These are phyloP conservation scores for Epinephelus awoara DNA, from an alignment of 2,797 vertebrate species.

Conservation along the genomic window DNA sequence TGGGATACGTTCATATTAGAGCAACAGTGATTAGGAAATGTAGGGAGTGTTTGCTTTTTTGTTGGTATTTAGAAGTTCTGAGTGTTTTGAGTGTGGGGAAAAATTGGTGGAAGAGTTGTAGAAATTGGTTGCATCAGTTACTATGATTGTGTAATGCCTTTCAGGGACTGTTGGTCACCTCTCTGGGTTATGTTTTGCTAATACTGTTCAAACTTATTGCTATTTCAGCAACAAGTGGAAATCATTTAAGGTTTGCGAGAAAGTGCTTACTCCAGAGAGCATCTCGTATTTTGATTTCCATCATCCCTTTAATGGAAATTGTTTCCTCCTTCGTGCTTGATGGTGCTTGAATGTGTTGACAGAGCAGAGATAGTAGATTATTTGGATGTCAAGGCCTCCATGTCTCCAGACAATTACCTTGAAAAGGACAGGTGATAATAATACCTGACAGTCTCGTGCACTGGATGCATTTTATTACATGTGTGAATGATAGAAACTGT, in stretches of 20 bases:
- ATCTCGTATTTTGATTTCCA: background rate
- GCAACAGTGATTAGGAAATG: too few species aligned
- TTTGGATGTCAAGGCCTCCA: conserved; percentile 24
- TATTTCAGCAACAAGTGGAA: background rate
- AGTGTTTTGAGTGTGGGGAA: too few species aligned
- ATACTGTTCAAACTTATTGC: background rate
- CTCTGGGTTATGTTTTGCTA: background rate
- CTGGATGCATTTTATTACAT: conserved; percentile 5
- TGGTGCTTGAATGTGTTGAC: conserved; percentile 31
- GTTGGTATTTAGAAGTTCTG: too few species aligned
- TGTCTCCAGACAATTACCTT: conserved; percentile 28
- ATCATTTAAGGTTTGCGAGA: background rate
- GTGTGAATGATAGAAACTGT: background rate
- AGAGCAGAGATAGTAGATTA: conserved; percentile 26
- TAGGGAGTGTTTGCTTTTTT: too few species aligned
- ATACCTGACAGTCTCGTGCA: conserved; percentile 7
- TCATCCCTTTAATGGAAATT: conserved; percentile 10
- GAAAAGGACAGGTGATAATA: conserved; percentile 24
- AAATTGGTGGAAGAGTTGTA: too few species aligned
- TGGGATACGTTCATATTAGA: too few species aligned
- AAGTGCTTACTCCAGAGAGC: background rate
- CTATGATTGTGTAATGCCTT: too few species aligned
- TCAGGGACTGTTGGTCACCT: background rate
- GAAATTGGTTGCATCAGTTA: too few species aligned
- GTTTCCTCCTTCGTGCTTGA: conserved; percentile 9